Conservation (phyloP, 2,797 vertebrate genomes). For the Chelon auratus region DNA sequence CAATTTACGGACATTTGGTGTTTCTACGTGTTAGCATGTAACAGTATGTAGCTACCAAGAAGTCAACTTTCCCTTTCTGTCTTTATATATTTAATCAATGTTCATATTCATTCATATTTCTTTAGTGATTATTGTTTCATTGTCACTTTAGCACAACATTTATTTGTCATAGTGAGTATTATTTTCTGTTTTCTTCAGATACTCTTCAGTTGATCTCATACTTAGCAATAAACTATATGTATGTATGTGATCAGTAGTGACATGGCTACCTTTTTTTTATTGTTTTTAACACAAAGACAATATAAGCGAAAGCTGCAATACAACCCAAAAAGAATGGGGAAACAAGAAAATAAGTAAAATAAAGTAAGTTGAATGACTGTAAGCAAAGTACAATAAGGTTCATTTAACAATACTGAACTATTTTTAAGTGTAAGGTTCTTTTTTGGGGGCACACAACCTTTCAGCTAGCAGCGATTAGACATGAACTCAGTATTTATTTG, state of each 20-base stretch:
- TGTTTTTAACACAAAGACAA: not conserved
- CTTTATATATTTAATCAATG: conserved; percentile 20
- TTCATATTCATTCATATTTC: conserved; percentile 14
- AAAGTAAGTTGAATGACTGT: not conserved
- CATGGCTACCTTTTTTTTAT: conserved; percentile 7
- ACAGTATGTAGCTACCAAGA: not conserved
- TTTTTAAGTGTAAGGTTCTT: not conserved
- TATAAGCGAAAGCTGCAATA: not conserved
- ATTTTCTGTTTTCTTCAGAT: conserved; percentile 25
- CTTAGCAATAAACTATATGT: not conserved
- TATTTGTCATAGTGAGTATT: conserved; percentile 11
- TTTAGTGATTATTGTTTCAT: conserved; percentile 18
- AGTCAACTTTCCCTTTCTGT: conserved; percentile 2
- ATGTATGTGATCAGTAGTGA: not conserved
- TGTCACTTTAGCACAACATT: conserved; percentile 23
- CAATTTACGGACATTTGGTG: not conserved
- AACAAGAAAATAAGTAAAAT: not conserved
- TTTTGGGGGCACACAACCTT: not conserved
- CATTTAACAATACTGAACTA: not conserved
- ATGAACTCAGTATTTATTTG: not conserved
- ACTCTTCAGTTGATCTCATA: conserved; percentile 6
- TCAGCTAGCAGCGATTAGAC: not conserved
- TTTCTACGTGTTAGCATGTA: not conserved
- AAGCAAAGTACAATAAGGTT: not conserved
- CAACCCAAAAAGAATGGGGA: not conserved